Evolutionary conservation across 2,113 vertebrate species (phyloP).

Genomic region (Brachypodius melanocephalos): DNA sequence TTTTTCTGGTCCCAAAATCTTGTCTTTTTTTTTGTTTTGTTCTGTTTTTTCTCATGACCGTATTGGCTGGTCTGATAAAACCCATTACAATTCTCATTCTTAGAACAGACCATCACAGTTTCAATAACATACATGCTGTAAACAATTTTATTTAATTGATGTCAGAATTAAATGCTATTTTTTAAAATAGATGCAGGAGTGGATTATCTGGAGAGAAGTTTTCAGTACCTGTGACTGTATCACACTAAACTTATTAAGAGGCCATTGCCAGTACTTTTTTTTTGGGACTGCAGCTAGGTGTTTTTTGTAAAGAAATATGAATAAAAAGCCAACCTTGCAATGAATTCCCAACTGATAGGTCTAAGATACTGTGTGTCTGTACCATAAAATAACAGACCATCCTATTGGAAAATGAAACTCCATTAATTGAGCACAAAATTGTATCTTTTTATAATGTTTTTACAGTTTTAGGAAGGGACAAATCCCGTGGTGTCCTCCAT

Average conservation of each 20-base stretch:
- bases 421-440: background rate
- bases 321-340: background rate
- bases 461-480: background rate
- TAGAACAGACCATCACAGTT: background rate
- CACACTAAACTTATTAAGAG: background rate
- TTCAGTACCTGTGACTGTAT: background rate
- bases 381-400: constrained; percentile 2
- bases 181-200: background rate
- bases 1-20: background rate
- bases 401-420: background rate
- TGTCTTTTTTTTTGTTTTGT: background rate
- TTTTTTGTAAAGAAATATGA: background rate
- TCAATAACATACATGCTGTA: background rate
- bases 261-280: background rate
- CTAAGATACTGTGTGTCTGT: background rate
- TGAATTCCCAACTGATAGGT: background rate
- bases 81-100: background rate
- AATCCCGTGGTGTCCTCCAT: background rate
- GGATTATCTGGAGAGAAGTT: background rate
- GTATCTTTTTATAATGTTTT: background rate
- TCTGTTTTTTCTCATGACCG: rapidly evolving
- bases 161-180: background rate
- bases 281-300: background rate
- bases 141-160: background rate
- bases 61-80: background rate